phyloP scores from a whole-genome alignment of 2,797 vertebrate species.

The Lates japonicus region DNA sequence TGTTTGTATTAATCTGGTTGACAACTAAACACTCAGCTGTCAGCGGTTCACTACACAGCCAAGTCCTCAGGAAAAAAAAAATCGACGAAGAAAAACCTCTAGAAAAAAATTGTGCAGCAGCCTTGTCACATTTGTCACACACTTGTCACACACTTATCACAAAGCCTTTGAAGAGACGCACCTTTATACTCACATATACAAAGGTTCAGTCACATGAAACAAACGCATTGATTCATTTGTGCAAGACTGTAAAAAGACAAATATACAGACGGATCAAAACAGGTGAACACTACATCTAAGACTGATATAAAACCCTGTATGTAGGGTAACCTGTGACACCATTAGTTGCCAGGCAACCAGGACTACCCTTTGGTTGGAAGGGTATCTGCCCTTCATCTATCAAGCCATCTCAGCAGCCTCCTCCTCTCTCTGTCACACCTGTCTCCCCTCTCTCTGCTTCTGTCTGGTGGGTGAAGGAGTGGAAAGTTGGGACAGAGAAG shows the following conservation, averaged over 20 bases:
- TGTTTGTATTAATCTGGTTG: not conserved
- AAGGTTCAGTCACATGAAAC: slow-evolving; percentile 1
- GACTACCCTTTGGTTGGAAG: slow-evolving; percentile 49
- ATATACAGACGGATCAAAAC: slow-evolving; percentile 29
- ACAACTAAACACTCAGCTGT: slow-evolving; percentile 13
- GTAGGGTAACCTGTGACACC: slow-evolving; percentile 53
- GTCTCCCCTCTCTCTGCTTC: slow-evolving; percentile 24
- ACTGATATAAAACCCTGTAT: slow-evolving; percentile 36
- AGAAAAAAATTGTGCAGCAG: slow-evolving; percentile 13
- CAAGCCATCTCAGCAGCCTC: slow-evolving; percentile 37
- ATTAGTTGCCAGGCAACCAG: slow-evolving; percentile 72
- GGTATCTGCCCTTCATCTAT: slow-evolving; percentile 68
- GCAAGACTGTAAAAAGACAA: not conserved
- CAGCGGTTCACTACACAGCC: not conserved
- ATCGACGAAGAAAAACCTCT: not conserved
- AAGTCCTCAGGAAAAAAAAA: slow-evolving; percentile 14
- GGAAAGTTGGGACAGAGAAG: slow-evolving; percentile 11
- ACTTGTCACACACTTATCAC: not conserved
- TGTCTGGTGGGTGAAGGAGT: slow-evolving; percentile 23
- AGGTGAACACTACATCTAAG: slow-evolving; percentile 4
- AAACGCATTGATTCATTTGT: not conserved
- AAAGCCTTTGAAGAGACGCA: slow-evolving; percentile 16
- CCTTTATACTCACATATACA: not conserved
- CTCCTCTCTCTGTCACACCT: slow-evolving; percentile 51
- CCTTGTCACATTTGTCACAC: slow-evolving; percentile 5